Conservation (phyloP, 2,888 invertebrate genomes). For the Ferdinandea cuprea region DNA sequence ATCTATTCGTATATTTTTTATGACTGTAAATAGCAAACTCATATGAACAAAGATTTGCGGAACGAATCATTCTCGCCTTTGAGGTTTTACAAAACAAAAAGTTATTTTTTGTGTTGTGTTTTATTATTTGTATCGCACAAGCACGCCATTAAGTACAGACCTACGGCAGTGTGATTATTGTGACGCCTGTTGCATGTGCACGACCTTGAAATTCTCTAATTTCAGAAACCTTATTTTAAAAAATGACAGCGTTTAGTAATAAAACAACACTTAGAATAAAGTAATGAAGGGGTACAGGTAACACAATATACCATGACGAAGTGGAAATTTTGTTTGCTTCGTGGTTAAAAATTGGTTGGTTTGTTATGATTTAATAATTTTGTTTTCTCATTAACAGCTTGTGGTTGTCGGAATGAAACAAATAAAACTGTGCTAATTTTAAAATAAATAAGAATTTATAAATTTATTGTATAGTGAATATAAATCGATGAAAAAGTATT, state of each 20-base stretch:
- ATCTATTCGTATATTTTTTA: neutral
- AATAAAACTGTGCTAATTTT: neutral
- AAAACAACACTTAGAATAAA: conserved; percentile 18
- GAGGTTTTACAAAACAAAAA: neutral
- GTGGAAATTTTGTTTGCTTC: conserved; percentile 1
- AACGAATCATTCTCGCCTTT: conserved; percentile 9
- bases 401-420: neutral
- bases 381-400: neutral
- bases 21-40: neutral
- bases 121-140: neutral
- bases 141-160: neutral
- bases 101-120: too few relatives aligned
- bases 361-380: neutral
- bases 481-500: too few relatives aligned
- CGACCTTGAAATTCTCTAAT: conserved; percentile 62
- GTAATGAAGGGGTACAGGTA: conserved; percentile 6
- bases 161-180: conserved; percentile 22
- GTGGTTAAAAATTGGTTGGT: conserved; percentile 11
- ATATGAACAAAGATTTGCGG: conserved; percentile 1
- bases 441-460: neutral
- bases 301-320: conserved; percentile 28
- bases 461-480: too few relatives aligned
- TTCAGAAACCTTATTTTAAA: conserved; percentile 40
- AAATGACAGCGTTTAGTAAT: conserved; percentile 17
- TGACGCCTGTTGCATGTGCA: conserved; percentile 50